Evolutionary conservation across 2,888 invertebrate genomes (phyloP).

Genomic region (Rugalucina vietnamica): DNA sequence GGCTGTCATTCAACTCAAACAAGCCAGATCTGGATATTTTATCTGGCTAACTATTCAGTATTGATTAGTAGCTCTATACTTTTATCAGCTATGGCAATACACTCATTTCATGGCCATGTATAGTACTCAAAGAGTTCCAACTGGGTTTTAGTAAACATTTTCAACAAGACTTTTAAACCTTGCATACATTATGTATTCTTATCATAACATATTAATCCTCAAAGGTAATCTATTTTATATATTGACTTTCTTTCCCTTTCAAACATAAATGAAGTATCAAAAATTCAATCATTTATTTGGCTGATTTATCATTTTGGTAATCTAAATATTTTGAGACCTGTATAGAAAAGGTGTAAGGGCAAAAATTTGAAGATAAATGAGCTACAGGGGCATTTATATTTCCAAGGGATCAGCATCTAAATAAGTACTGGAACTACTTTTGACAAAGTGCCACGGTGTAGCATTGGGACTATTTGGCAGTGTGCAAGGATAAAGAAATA

Average conservation of each 20-base stretch:
- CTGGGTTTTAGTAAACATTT: neutral
- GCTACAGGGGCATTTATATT: neutral
- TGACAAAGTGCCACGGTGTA: neutral
- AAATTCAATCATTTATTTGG: neutral
- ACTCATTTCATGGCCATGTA: constrained; percentile 22
- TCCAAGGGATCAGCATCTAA: neutral
- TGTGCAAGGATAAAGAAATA: neutral
- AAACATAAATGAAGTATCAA: neutral
- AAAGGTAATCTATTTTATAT: neutral
- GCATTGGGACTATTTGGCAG: constrained; percentile 8
- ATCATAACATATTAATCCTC: constrained; percentile 14
- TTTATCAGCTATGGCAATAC: constrained; percentile 42
- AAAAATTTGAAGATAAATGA: neutral
- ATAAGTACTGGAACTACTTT: constrained; percentile 12
- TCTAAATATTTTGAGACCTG: neutral
- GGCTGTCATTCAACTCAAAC: constrained; percentile 17
- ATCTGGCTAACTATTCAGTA: constrained; percentile 23
- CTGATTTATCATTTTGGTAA: neutral
- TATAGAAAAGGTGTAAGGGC: neutral
- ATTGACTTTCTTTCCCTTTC: neutral
- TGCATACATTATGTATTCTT: neutral
- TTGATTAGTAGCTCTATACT: constrained; percentile 31
- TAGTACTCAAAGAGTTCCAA: neutral
- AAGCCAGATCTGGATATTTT: constrained; percentile 17
- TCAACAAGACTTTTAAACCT: neutral